phyloP scores from a whole-genome alignment of 2,797 vertebrate genomes.

The Danio jaintianensis region DNA sequence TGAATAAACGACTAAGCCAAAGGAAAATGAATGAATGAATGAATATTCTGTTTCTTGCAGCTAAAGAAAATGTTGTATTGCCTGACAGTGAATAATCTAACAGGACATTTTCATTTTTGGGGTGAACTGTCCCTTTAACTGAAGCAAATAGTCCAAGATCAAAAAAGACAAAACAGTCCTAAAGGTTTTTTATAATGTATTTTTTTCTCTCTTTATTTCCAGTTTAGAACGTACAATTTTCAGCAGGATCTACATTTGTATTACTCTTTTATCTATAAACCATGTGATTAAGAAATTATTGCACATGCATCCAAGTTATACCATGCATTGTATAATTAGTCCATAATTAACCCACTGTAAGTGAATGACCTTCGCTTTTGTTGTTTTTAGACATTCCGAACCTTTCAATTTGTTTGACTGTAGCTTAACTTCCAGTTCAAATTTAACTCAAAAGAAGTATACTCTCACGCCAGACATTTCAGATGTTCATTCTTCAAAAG shows the following conservation, averaged over 20 bases:
- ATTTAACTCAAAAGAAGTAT: neutral
- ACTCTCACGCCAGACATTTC: neutral
- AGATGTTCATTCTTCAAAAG: slow-evolving; percentile 25
- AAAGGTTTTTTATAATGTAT: slow-evolving; percentile 41
- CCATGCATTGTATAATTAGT: slow-evolving; percentile 81
- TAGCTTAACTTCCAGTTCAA: slow-evolving; percentile 30
- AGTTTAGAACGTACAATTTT: slow-evolving; percentile 72
- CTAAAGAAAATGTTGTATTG: no score
- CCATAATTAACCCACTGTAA: slow-evolving; percentile 67
- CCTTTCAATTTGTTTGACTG: slow-evolving; percentile 51
- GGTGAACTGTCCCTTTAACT: neutral
- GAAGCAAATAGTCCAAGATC: neutral
- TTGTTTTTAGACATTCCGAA: slow-evolving; percentile 26
- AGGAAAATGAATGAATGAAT: no score
- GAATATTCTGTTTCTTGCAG: no score
- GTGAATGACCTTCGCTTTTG: neutral
- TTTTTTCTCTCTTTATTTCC: slow-evolving; percentile 57
- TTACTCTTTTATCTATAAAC: slow-evolving; percentile 65
- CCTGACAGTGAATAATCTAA: no score
- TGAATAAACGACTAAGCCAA: no score
- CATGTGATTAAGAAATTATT: slow-evolving; percentile 77
- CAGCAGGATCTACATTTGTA: slow-evolving; percentile 61
- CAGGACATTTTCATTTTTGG: no score
- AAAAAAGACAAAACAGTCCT: slow-evolving; percentile 47
- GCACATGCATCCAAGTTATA: slow-evolving; percentile 71